Evolutionary conservation across 1,140 invertebrate genomes (phyloP), one percentile per base, ranked within the genome.

Genomic region (Pseudoatta argentina): DNA sequence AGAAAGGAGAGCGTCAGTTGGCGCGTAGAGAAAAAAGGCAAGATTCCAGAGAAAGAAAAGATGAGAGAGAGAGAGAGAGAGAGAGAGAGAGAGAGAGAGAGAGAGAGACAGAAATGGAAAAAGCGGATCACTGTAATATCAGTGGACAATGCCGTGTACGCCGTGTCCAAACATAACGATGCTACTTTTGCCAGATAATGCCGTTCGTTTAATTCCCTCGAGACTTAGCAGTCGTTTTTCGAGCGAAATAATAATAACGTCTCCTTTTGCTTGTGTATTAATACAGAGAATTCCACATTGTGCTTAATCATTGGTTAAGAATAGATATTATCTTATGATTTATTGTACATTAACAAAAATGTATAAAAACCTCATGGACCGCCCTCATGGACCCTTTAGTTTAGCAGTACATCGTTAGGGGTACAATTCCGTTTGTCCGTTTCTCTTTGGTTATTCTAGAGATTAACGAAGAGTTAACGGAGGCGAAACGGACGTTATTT

Each of bases 161-260:
- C 51, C 72, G 63, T 44, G 81, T 86, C 73, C 86, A 87, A 91
- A 86, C 86, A 72, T 93, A 93, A 93, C 91, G 90, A 90, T 55
- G 87, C 89, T 92, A 94, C 90, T 94, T 89, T 93, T 94, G 94
- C 93, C 94, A 94, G 94, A 94, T 92, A 91, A 94, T 93, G 91
- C 89, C 90, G 93, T 94, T 93, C 87, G 87, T 94, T 94, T 94
- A 93, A 93, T 92, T 44, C 92, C 92, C 89, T 91, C 93, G 92
- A 93, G 91, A 90, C 88, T 86, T 85, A 44, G 63, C 82, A 30
- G 79, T 88, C 87, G 90, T 91, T 92, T 94, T 91, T 91, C 87
- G 71, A 67, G n/a, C 61, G 64, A 92, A 90, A 93, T 92, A 91
- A 92, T 90, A 90, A 88, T 88, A 83, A 90, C 72, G 55, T 55